Percentiles rank a stretch among this genome's conserved stretches.
Conservation (phyloP, 2,797 vertebrate species). For the Tadarida brasiliensis region DNA sequence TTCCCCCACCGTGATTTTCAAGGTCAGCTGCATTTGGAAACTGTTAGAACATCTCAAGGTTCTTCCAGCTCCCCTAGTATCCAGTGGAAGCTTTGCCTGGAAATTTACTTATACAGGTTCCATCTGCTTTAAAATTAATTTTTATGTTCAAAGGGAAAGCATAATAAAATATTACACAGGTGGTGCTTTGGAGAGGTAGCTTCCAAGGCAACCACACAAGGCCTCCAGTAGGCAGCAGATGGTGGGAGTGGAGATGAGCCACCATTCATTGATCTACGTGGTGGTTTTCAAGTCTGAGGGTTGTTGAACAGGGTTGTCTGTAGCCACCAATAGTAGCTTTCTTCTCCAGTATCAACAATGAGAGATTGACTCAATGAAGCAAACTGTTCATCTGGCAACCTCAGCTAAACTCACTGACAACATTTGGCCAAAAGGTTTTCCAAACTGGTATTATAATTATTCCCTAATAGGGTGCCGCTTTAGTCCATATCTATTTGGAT, state of each 20-base stretch:
- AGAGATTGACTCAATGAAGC: not conserved
- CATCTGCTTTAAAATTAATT: slow-evolving; percentile 7
- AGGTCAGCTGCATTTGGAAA: not conserved
- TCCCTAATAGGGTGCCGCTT: slow-evolving; percentile 84
- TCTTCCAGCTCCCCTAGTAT: not conserved
- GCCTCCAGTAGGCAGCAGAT: not conserved
- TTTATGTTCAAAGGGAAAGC: not conserved
- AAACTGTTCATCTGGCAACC: not conserved
- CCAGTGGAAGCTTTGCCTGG: not conserved
- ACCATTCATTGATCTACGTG: not conserved
- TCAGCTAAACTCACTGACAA: not conserved
- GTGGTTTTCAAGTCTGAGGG: not conserved
- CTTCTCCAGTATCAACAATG: not conserved
- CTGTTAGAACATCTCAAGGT: not conserved
- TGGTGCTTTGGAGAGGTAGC: not conserved
- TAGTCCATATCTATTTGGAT: slow-evolving; percentile 88
- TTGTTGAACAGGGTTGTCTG: not conserved
- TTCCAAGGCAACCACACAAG: not conserved
- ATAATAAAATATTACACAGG: not conserved
- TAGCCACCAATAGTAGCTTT: not conserved
- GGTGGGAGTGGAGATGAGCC: too few relatives aligned
- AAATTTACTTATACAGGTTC: not conserved
- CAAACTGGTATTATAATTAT: not conserved
- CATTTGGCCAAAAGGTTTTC: not conserved
- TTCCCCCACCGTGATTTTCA: not conserved